Conservation (phyloP, 2,797 vertebrate genomes). For the Clamator glandarius region DNA sequence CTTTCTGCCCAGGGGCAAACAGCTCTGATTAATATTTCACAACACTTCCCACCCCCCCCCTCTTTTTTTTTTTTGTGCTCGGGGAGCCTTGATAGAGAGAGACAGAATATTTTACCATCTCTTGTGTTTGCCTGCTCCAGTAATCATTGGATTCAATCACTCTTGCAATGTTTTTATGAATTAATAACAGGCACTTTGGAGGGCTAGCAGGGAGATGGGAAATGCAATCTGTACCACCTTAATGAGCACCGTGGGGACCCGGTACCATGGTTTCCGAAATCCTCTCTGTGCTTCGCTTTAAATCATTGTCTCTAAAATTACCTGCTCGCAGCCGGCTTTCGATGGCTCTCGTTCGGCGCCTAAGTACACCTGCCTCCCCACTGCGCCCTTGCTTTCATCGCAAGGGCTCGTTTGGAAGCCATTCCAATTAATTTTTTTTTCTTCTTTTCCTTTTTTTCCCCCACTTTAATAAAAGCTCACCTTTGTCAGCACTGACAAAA, state of each 20-base stretch:
- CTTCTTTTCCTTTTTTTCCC: not conserved
- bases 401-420: not conserved
- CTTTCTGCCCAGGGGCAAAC: conserved; percentile 75
- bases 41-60: conserved; percentile 60
- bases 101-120: conserved; percentile 70
- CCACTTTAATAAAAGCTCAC: conserved; percentile 15
- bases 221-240: conserved; percentile 88
- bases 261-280: conserved; percentile 74
- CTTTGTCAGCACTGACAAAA: not conserved
- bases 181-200: conserved; percentile 89
- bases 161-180: conserved; percentile 89
- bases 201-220: conserved; percentile 82
- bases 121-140: conserved; percentile 80
- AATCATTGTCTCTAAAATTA: conserved; percentile 71
- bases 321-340: conserved; percentile 63
- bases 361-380: conserved; percentile 79
- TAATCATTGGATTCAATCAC: conserved; percentile 86
- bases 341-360: conserved; percentile 81
- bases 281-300: conserved; percentile 56
- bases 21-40: conserved; percentile 90
- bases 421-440: not conserved
- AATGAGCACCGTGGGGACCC: conserved; percentile 88
- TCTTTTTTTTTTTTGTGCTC: conserved; percentile 28
- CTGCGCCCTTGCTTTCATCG: not conserved
- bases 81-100: conserved; percentile 68